These are phyloP conservation scores for Oncorhynchus kisutch DNA, from an alignment of 2,113 vertebrate genomes.

Conservation along the genomic window DNA sequence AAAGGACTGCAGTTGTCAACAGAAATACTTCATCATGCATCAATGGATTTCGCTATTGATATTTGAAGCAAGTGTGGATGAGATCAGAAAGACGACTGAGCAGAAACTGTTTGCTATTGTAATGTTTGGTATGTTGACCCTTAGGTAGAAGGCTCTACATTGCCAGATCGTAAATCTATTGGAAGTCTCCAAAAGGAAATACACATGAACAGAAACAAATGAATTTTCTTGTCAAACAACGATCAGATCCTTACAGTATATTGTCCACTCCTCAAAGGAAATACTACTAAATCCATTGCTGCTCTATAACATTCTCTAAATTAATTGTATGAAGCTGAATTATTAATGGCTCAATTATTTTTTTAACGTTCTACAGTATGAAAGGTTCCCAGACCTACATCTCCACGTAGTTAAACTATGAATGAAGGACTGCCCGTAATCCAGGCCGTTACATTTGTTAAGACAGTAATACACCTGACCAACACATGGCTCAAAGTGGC, in stretches of 20 bases:
- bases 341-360: background rate
- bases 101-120: background rate
- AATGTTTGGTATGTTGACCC: background rate
- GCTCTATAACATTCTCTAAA: background rate
- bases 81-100: constrained; percentile 31
- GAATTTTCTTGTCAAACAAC: background rate
- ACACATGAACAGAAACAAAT: background rate
- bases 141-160: background rate
- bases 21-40: constrained; percentile 56
- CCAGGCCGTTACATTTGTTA: no score
- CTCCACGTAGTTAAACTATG: background rate
- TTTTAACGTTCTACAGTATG: background rate
- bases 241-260: background rate
- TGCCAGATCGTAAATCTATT: background rate
- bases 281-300: background rate
- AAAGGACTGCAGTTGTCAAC: constrained; percentile 53
- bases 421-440: no score
- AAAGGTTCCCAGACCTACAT: background rate
- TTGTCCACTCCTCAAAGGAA: background rate
- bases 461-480: no score
- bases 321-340: background rate
- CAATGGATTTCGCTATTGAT: constrained; percentile 51
- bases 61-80: constrained; percentile 39
- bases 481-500: background rate
- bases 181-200: background rate